Conservation (phyloP, 2,888 invertebrate genomes). For the Acronicta aceris region DNA sequence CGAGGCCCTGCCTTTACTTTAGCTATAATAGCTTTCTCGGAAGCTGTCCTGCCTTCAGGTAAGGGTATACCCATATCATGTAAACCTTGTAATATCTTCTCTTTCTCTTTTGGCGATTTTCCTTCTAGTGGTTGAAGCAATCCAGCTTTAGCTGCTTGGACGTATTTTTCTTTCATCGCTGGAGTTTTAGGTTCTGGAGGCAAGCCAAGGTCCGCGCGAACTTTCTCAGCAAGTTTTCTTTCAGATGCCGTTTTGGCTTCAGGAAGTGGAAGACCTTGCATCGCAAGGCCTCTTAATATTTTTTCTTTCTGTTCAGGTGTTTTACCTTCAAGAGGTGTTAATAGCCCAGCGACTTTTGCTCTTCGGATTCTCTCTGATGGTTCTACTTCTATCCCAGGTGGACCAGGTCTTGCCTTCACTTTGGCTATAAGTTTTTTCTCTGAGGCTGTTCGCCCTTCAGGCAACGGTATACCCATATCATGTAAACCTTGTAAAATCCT, state of each 20-base stretch:
- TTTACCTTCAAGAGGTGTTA: constrained; percentile 60
- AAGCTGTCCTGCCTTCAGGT: constrained; percentile 46
- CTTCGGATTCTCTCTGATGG: constrained; percentile 48
- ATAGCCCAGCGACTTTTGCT: constrained; percentile 58
- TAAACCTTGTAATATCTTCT: constrained; percentile 13
- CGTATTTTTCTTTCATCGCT: constrained; percentile 16
- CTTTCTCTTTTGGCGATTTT: constrained; percentile 8
- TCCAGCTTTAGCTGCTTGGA: constrained; percentile 22
- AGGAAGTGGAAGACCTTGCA: constrained; percentile 52
- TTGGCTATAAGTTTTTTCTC: constrained; percentile 17
- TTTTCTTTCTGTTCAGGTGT: constrained; percentile 55
- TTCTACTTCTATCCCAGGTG: constrained; percentile 32
- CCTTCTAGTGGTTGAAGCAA: constrained; percentile 12
- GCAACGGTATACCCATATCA: constrained; percentile 56
- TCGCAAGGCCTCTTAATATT: constrained; percentile 55
- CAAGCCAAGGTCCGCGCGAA: constrained; percentile 48
- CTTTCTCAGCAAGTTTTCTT: constrained; percentile 50
- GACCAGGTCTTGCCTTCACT: constrained; percentile 7
- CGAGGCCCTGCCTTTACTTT: constrained; percentile 9
- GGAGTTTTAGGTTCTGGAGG: constrained; percentile 56
- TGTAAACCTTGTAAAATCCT: constrained; percentile 51
- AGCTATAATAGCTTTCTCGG: constrained; percentile 26
- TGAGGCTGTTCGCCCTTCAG: constrained; percentile 29
- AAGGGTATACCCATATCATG: constrained; percentile 17
- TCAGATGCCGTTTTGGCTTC: constrained; percentile 54